phyloP scores from a whole-genome alignment of 1,140 invertebrate genomes.

The Diplogasteroides magnus region DNA sequence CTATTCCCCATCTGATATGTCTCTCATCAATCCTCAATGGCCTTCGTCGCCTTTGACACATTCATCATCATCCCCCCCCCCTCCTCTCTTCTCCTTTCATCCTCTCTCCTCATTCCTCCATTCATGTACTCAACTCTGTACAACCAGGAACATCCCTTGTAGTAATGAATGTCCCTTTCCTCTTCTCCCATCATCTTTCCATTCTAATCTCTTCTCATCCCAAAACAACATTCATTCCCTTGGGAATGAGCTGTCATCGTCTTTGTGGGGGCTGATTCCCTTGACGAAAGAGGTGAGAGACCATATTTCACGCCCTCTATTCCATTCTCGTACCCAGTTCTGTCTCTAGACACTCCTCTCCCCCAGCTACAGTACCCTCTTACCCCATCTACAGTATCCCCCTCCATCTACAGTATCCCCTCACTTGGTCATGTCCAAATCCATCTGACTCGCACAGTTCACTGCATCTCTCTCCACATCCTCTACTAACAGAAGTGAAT shows the following conservation, averaged over 20 bases:
- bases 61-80: slow-evolving; percentile 17
- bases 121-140: slow-evolving; percentile 16
- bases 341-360: no score
- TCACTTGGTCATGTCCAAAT: slow-evolving; percentile 30
- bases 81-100: slow-evolving; percentile 1
- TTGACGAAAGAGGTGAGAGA: no score
- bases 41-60: background rate
- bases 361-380: no score
- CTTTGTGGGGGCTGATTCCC: no score
- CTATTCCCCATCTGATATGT: no score
- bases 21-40: background rate
- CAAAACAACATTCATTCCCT: slow-evolving; percentile 20
- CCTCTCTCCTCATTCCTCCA: background rate
- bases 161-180: slow-evolving; percentile 12
- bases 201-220: slow-evolving; percentile 1
- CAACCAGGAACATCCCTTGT: slow-evolving; percentile 13
- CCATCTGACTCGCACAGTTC: slow-evolving; percentile 30
- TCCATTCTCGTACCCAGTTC: no score
- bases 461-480: slow-evolving; percentile 24
- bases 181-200: slow-evolving; percentile 9
- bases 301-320: no score
- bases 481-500: slow-evolving; percentile 25
- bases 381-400: no score
- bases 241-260: slow-evolving; percentile 6
- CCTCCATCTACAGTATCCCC: no score